Conservation (phyloP, 2,113 vertebrate species). For the Ciconia boyciana region DNA sequence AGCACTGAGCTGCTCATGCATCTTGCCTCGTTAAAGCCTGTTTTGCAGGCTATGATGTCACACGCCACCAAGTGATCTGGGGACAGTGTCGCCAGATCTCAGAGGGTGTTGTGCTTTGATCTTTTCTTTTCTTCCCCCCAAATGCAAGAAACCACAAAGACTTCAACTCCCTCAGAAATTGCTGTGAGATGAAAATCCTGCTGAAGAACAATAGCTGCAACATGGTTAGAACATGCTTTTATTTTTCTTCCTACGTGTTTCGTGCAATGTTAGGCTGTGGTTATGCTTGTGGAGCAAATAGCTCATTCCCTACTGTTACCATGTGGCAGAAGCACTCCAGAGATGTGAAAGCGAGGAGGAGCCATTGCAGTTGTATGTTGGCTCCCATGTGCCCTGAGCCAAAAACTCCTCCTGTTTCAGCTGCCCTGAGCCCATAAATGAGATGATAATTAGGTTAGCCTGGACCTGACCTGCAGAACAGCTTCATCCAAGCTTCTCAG, state of each 20-base stretch:
- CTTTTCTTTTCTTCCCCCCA: not conserved
- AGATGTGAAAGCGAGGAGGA: not conserved
- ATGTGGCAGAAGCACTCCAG: slow-evolving; percentile 1
- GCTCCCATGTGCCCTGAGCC: not conserved
- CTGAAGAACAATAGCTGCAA: slow-evolving; percentile 31
- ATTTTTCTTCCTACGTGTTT: slow-evolving; percentile 16
- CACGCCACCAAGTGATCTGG: not conserved
- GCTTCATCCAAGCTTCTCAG: not conserved
- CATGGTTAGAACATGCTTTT: not conserved
- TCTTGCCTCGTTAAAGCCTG: not conserved
- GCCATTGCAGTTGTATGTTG: not conserved
- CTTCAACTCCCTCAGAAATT: slow-evolving; percentile 13
- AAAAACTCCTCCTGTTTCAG: not conserved
- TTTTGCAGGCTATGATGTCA: not conserved
- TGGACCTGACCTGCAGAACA: not conserved
- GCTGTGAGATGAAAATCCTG: slow-evolving; percentile 4
- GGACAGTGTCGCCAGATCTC: not conserved
- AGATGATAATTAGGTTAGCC: not conserved
- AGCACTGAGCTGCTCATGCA: not conserved
- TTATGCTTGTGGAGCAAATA: slow-evolving; percentile 13
- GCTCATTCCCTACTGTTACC: not conserved
- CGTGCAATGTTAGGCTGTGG: not conserved
- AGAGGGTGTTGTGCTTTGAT: slow-evolving; percentile 7
- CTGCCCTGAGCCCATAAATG: not conserved
- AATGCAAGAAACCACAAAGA: slow-evolving; percentile 41